Base-by-base conservation (phyloP, 1,140 invertebrate genomes). In the Drosophila yakuba region DNA sequence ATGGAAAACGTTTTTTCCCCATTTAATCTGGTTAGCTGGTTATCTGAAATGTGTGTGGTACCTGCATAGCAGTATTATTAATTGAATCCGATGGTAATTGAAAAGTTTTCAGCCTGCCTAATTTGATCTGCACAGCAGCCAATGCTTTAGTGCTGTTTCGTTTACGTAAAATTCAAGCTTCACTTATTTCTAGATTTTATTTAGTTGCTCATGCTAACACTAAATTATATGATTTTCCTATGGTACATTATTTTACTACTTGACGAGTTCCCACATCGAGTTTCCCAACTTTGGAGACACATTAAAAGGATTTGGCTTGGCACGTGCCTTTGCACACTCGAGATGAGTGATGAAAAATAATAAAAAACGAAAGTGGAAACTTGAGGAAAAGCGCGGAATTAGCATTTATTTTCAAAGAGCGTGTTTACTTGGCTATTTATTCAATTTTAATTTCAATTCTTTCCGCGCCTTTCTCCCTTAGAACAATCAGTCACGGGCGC, bases 381-480 rank as follows among this genome's bases (percentile, higher is more conserved):
- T 72, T 73, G 54, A 88, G 66, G 7, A 72, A 76, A 79, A 73
- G 60, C 61, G 38, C 62, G 45, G 83, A 88, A 88, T 88, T 88
- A 89, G 79, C 84, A 89, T 88, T 77, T 61, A 63, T 74, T 84
- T 80, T 78, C 72, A 67, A 80, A 74, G 80, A 80, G 20, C 74
- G 72, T 88, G 84, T 89, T 89, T 88, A 84, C 89, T 80, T 78
- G 66, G 84, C 84, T 89, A 88, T 89, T 88, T 89, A 84, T 84
- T 80, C 67, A 88, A 86, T 86, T 86, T 86, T 72, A 74, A 75
- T 81, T 85, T 80, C 48, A 23, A 60, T 51, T 74, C 45, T 45
- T 64, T 52, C 50, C 47, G 20, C 47, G 32, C 20, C 44, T 25
- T 44, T 60, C 25, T 8, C 4, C 41, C 36, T 44, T 20, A 60